Percentiles rank a stretch among this genome's conserved stretches.
phyloP scores from a whole-genome alignment of 1,140 invertebrate genomes.

The Cardiocondyla obscurior region DNA sequence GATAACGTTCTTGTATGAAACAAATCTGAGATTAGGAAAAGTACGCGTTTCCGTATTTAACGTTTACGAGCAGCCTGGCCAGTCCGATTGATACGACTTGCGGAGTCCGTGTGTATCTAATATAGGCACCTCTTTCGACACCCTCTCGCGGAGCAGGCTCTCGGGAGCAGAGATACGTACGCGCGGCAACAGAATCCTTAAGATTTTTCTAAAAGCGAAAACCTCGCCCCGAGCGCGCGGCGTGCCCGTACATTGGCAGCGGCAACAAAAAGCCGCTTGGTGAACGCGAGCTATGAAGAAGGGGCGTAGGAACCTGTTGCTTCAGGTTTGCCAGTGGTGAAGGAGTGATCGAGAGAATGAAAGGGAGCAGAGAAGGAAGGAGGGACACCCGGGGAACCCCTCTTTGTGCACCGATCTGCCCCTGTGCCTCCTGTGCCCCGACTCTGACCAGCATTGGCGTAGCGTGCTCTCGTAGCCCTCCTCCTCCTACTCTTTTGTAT shows the following conservation, averaged over 20 bases:
- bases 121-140: neutral
- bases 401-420: conserved; percentile 57
- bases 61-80: neutral
- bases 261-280: conserved; percentile 62
- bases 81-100: neutral
- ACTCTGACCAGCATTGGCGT: conserved; percentile 24
- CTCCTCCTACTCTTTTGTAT: conserved; percentile 2
- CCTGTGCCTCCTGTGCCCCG: neutral
- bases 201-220: conserved; percentile 68
- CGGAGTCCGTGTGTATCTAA: neutral
- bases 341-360: conserved; percentile 44
- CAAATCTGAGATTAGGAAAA: no score
- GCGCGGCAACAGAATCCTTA: conserved; percentile 40
- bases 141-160: neutral
- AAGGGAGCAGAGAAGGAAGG: neutral
- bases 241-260: conserved; percentile 27
- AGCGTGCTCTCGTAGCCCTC: neutral
- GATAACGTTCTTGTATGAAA: neutral
- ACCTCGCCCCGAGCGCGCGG: conserved; percentile 53
- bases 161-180: neutral
- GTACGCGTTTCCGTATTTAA: neutral
- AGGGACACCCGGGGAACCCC: neutral
- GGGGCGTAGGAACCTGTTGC: conserved; percentile 73
- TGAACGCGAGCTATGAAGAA: conserved; percentile 56
- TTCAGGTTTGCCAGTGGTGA: conserved; percentile 57